A percentile compares a stretch with the other conserved stretches of the same genome.
Evolutionary conservation across 2,797 vertebrate species (phyloP).

Genomic region (Poeciliopsis paucimaculata): DNA sequence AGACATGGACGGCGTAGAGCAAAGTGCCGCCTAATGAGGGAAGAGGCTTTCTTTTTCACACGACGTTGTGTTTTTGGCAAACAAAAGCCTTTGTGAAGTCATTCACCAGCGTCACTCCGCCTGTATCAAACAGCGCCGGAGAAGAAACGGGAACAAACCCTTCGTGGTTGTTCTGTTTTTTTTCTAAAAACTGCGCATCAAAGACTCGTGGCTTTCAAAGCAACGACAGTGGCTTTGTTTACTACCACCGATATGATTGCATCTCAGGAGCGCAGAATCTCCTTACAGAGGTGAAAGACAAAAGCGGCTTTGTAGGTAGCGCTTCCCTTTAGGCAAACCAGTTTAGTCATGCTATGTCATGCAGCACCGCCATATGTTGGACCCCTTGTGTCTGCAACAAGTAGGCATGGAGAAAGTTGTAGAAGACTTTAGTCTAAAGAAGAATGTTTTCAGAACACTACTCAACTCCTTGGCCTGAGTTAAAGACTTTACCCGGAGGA

Average conservation of each 20-base stretch:
- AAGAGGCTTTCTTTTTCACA: conserved; percentile 31
- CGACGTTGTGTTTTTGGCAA: conserved; percentile 51
- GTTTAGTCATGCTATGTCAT: conserved; percentile 3
- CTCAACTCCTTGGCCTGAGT: not conserved
- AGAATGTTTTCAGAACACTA: not conserved
- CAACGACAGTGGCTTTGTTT: conserved; percentile 24
- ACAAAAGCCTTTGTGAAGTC: conserved; percentile 67
- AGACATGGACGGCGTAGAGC: conserved; percentile 35
- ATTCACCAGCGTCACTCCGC: conserved; percentile 58
- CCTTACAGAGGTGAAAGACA: conserved; percentile 6
- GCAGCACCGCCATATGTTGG: not conserved
- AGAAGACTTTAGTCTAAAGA: not conserved
- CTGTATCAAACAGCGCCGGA: conserved; percentile 38
- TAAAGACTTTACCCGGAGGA: not conserved
- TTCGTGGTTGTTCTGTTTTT: conserved; percentile 45
- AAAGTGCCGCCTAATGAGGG: conserved; percentile 64
- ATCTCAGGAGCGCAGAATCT: conserved; percentile 13
- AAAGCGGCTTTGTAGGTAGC: conserved; percentile 13
- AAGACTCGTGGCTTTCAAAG: conserved; percentile 26
- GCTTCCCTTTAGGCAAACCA: conserved; percentile 14
- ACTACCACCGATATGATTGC: conserved; percentile 5
- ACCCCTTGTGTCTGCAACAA: conserved; percentile 1
- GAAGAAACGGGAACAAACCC: conserved; percentile 35
- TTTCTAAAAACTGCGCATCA: conserved; percentile 31
- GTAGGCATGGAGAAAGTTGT: not conserved